These are phyloP conservation scores for Zoanthus solanderi DNA, from an alignment of 92 coral and sea anemone species.

Conservation along the genomic window DNA sequence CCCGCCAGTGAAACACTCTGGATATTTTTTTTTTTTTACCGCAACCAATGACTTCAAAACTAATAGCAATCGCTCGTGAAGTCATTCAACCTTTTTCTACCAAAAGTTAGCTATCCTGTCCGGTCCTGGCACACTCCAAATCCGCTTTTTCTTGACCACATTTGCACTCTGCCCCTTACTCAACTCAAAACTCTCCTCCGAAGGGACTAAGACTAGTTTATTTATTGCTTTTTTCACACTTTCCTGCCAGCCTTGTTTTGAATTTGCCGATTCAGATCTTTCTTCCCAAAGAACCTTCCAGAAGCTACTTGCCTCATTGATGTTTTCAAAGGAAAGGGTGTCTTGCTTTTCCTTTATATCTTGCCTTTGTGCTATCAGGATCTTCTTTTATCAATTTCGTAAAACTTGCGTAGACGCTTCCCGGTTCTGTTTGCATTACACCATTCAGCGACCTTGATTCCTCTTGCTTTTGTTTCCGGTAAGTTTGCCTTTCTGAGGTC, in stretches of 20 bases:
- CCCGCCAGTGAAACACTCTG: not conserved
- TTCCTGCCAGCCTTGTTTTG: not conserved
- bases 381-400: not conserved
- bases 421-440: not conserved
- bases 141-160: not conserved
- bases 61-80: no score
- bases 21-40: no score
- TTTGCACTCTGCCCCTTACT: not conserved
- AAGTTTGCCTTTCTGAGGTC: not conserved
- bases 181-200: not conserved
- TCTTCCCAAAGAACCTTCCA: constrained; percentile 7
- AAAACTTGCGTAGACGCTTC: not conserved
- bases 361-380: not conserved
- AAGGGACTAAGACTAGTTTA: not conserved
- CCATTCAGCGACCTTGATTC: not conserved
- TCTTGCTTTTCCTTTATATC: not conserved
- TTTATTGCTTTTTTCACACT: not conserved
- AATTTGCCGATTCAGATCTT: not conserved
- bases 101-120: not conserved
- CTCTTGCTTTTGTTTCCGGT: not conserved
- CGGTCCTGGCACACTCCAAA: not conserved
- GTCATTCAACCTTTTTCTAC: not conserved
- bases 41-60: no score
- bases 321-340: not conserved
- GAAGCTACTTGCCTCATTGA: not conserved